Evolutionary conservation across 2,888 invertebrate species (phyloP).

Genomic region (Calameuta pallipes): DNA sequence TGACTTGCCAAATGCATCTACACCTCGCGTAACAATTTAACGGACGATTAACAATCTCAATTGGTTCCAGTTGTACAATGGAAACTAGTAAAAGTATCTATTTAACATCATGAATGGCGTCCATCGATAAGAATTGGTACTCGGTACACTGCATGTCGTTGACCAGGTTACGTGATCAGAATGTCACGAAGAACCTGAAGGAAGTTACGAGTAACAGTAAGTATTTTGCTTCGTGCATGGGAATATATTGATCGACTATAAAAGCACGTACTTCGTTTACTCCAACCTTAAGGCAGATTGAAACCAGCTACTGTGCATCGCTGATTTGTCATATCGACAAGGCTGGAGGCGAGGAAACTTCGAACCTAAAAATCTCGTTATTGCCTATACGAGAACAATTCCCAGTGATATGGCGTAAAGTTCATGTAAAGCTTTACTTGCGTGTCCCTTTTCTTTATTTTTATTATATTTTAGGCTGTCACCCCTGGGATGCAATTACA

Average conservation of each 20-base stretch:
- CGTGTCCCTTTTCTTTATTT: too few relatives aligned
- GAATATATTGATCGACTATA: conserved; percentile 37
- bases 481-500: too few relatives aligned
- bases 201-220: conserved; percentile 7
- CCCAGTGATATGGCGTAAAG: too few relatives aligned
- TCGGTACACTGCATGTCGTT: conserved; percentile 7
- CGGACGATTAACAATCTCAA: neutral
- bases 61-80: neutral
- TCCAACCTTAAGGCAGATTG: neutral
- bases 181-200: conserved; percentile 8
- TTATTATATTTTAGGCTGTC: too few relatives aligned
- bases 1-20: neutral
- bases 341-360: too few relatives aligned
- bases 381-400: too few relatives aligned
- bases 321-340: too few relatives aligned
- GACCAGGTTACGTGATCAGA: conserved; percentile 18
- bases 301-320: too few relatives aligned
- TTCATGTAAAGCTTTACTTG: too few relatives aligned
- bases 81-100: neutral
- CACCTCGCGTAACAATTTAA: neutral
- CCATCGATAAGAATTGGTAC: neutral
- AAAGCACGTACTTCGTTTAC: conserved; percentile 20
- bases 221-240: conserved; percentile 13
- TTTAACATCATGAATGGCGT: neutral
- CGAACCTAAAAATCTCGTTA: too few relatives aligned